These are phyloP conservation scores for Actinopyga echinites DNA, from an alignment of 53 echinoderm and acorn worm genomes.

Conservation along the genomic window DNA sequence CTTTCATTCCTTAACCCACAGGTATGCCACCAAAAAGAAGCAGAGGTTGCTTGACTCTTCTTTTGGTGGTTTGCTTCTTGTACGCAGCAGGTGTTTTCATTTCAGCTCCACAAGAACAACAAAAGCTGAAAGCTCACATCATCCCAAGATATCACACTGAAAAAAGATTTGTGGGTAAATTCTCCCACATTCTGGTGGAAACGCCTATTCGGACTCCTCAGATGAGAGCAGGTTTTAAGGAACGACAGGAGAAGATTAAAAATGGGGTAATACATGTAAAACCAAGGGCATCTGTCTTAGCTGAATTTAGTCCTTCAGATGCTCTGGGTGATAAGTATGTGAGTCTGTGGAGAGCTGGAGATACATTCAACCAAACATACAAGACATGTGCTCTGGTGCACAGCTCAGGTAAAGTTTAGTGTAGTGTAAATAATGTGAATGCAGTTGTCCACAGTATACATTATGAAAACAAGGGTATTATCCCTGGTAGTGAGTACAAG, in stretches of 20 bases:
- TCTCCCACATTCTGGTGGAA: not conserved
- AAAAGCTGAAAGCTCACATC: not conserved
- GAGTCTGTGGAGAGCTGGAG: not conserved
- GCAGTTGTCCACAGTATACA: too few species aligned
- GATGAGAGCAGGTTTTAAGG: not conserved
- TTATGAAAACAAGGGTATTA: too few species aligned
- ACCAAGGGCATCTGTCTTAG: not conserved
- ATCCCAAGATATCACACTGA: slow-evolving; percentile 3
- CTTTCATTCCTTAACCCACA: too few species aligned
- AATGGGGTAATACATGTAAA: not conserved
- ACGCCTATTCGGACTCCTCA: not conserved
- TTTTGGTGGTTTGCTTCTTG: too few species aligned
- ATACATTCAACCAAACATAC: not conserved
- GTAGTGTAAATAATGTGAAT: too few species aligned
- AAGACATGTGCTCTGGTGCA: slow-evolving; percentile 4
- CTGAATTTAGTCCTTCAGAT: not conserved
- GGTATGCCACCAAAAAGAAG: too few species aligned
- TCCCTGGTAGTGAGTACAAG: too few species aligned
- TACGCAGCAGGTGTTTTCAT: too few species aligned
- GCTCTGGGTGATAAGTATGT: not conserved
- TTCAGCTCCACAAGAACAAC: not conserved
- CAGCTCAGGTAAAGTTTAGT: not conserved
- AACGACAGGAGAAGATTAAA: not conserved
- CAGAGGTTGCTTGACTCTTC: too few species aligned
- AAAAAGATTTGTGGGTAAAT: not conserved